Conservation (phyloP, 2,113 vertebrate genomes). For the Mustelus asterias region DNA sequence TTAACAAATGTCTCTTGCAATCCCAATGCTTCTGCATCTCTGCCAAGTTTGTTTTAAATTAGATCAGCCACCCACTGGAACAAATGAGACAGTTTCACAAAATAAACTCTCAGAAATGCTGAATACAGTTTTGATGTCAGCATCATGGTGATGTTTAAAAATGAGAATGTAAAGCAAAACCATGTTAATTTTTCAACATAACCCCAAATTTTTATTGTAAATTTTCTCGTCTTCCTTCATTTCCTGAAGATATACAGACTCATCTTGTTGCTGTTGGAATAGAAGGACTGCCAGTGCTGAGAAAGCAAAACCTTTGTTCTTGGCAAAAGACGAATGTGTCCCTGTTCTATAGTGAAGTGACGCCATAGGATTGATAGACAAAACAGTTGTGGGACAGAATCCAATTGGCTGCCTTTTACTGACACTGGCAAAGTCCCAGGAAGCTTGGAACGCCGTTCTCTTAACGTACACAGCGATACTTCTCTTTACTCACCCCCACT, state of each 20-base stretch:
- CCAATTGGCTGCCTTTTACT: not conserved
- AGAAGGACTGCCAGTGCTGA: not conserved
- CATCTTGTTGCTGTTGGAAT: not conserved
- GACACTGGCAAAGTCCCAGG: not conserved
- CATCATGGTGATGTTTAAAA: not conserved
- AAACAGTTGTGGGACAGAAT: not conserved
- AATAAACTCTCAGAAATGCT: not conserved
- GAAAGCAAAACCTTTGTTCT: not conserved
- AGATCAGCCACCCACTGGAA: not conserved
- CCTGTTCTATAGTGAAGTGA: not conserved
- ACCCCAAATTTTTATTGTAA: not conserved
- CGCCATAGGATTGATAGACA: not conserved
- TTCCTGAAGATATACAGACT: not conserved
- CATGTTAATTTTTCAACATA: not conserved
- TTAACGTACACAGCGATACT: not conserved
- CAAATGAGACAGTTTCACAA: not conserved
- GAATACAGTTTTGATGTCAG: not conserved
- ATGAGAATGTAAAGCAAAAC: not conserved
- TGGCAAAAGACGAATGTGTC: not conserved
- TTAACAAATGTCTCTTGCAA: not conserved
- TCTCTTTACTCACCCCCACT: not conserved
- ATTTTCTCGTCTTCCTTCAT: too few species aligned
- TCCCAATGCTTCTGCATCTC: not conserved
- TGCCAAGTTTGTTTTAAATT: slow-evolving; percentile 10
- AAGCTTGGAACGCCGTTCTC: not conserved